A percentile compares a stretch with the other conserved stretches of the same genome.
phyloP scores from a whole-genome alignment of 2,888 invertebrate species.

The Microdon myrmicae region DNA sequence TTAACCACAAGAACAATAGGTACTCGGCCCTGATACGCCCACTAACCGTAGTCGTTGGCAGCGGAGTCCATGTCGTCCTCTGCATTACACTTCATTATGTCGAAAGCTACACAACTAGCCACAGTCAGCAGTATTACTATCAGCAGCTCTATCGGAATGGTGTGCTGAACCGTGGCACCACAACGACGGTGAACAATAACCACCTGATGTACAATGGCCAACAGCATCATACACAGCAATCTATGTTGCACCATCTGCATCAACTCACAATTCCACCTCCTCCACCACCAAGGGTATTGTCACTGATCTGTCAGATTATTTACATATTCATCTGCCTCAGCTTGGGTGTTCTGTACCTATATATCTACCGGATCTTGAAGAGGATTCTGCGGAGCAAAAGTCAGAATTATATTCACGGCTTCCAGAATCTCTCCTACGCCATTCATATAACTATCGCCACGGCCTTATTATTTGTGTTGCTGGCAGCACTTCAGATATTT shows the following conservation, averaged over 20 bases:
- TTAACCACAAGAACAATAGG: conserved; percentile 77
- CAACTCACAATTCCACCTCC: conserved; percentile 56
- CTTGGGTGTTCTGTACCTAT: conserved; percentile 85
- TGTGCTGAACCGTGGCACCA: conserved; percentile 46
- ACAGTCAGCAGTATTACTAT: conserved; percentile 60
- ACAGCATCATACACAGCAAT: conserved; percentile 55
- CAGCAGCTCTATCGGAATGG: conserved; percentile 60
- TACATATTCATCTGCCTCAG: conserved; percentile 87
- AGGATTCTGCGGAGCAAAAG: conserved; percentile 79
- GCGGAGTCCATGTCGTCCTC: conserved; percentile 80
- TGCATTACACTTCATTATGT: conserved; percentile 86
- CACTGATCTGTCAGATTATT: conserved; percentile 84
- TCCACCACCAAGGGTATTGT: conserved; percentile 71
- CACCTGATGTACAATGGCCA: too few species aligned
- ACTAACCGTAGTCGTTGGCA: conserved; percentile 80
- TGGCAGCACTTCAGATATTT: conserved; percentile 86
- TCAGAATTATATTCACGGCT: conserved; percentile 82
- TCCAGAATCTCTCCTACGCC: conserved; percentile 84
- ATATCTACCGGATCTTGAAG: conserved; percentile 82
- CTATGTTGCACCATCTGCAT: conserved; percentile 46
- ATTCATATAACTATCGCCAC: conserved; percentile 90
- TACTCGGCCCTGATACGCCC: conserved; percentile 80
- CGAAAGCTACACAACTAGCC: conserved; percentile 69
- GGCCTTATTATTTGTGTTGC: conserved; percentile 83
- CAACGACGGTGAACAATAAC: conserved; percentile 50